Conservation (phyloP, 2,888 invertebrate species). For the Ormia ochracea region DNA sequence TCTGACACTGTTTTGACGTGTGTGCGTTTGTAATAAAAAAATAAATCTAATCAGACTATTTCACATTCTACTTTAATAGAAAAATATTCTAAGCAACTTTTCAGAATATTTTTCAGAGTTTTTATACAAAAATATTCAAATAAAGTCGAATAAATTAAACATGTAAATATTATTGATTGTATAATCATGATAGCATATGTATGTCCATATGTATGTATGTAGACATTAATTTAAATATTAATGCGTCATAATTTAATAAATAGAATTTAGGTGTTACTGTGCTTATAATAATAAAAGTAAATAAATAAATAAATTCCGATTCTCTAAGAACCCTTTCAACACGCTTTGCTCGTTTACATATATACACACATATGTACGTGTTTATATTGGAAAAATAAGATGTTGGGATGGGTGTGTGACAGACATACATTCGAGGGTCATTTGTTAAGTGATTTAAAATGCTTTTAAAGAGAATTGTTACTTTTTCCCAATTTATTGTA, state of each 20-base stretch:
- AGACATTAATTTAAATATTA: conserved; percentile 2
- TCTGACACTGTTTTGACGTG: conserved; percentile 15
- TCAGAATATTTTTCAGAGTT: neutral
- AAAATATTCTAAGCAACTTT: neutral
- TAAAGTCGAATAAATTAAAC: neutral
- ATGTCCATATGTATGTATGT: too few relatives aligned
- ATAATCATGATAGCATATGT: conserved; percentile 47
- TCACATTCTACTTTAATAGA: neutral
- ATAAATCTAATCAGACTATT: neutral
- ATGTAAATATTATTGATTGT: conserved; percentile 22
- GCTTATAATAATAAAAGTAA: neutral
- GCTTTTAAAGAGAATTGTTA: too few relatives aligned
- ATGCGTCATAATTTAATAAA: conserved; percentile 34
- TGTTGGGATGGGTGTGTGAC: conserved; percentile 17
- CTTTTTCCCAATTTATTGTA: too few relatives aligned
- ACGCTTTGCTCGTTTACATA: too few relatives aligned
- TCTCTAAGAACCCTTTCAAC: neutral
- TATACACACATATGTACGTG: too few relatives aligned
- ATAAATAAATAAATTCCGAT: neutral
- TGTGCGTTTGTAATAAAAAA: conserved; percentile 8
- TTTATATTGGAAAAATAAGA: neutral
- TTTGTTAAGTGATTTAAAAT: too few relatives aligned
- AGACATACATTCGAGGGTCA: conserved; percentile 34
- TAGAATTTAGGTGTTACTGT: neutral
- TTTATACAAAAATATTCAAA: neutral